Evolutionary conservation across 2,113 vertebrate genomes (phyloP), one percentile per base, ranked within the genome.

Genomic region (Prunella fulvescens): DNA sequence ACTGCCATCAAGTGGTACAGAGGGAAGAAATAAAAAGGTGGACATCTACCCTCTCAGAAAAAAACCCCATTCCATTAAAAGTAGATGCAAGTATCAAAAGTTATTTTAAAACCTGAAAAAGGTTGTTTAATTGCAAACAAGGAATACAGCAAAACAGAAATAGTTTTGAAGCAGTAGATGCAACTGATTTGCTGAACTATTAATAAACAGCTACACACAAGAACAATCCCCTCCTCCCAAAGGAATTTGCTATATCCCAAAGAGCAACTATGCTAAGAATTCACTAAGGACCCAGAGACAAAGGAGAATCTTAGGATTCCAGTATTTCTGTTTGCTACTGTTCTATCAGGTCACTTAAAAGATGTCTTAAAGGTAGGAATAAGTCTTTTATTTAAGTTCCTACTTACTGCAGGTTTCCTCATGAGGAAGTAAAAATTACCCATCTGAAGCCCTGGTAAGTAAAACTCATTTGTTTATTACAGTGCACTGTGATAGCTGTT

Each of bases 191-290:
- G 18, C 61, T 79, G 15, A 71, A 62, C 51, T 84, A 40, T 20
- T 79, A 94, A 87, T 67, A 90, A 56, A 81, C 13, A 81, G 39
- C 57, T 50, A 85, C 53, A 50, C 28, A 14, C 19, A 85, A 64
- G 40, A 85, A 73, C 24, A 42, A 66, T 33, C 54, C 48, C 54
- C 64, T 82, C 72, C 67, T 83, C 81, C 45, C 58, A 86, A n/a
- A 90, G 86, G 74, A 80, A 95, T 86, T 48, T 83, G 76, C 54
- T 60, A 40, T n/a, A 80, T 37, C 83, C 70, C 9, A 0, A 82
- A 77, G 35, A 48, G 64, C 37, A 95, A 45, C 76, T 92, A 93
- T 88, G 86, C 67, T 61, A 93, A 95, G 76, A 95, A 92, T 91
- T 74, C 62, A 91, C n/a, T 37, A 69, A 51, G 42, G 67, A 86